Conservation (phyloP, 2,113 vertebrate species). For the Pogonocichla stellata region DNA sequence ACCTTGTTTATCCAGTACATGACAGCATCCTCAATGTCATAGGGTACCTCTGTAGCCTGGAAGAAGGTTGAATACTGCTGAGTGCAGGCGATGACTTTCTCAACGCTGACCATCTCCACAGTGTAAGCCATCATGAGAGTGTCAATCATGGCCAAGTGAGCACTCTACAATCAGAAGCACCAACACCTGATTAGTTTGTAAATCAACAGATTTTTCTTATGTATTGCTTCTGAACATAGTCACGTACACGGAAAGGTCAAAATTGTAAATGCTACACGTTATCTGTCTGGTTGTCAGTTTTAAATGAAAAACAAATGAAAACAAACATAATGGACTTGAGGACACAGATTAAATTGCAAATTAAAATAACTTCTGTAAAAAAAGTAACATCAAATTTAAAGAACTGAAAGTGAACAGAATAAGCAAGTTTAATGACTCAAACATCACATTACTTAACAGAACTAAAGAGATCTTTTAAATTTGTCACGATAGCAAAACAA, state of each 20-base stretch:
- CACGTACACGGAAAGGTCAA: not conserved
- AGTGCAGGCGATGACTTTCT: slow-evolving; percentile 88
- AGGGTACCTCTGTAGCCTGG: slow-evolving; percentile 86
- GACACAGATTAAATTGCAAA: not conserved
- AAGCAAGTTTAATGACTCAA: not conserved
- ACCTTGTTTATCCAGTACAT: slow-evolving; percentile 99
- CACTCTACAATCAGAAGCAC: slow-evolving; percentile 76
- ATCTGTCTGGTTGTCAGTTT: not conserved
- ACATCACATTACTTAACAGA: not conserved
- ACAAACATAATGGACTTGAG: not conserved
- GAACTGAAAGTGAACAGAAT: not conserved
- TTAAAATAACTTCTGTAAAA: not conserved
- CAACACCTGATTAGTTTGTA: not conserved
- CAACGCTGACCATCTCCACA: slow-evolving; percentile 88
- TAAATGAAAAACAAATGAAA: not conserved
- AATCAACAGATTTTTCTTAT: not conserved
- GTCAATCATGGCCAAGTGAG: slow-evolving; percentile 96
- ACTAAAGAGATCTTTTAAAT: not conserved
- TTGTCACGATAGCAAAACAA: not conserved
- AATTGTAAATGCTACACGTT: not conserved
- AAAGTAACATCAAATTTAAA: not conserved
- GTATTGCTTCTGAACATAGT: not conserved
- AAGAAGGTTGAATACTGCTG: slow-evolving; percentile 85
- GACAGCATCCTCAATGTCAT: slow-evolving; percentile 91
- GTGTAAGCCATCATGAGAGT: slow-evolving; percentile 96